Conservation (phyloP, 2,113 vertebrate genomes). For the Gadus chalcogrammus region DNA sequence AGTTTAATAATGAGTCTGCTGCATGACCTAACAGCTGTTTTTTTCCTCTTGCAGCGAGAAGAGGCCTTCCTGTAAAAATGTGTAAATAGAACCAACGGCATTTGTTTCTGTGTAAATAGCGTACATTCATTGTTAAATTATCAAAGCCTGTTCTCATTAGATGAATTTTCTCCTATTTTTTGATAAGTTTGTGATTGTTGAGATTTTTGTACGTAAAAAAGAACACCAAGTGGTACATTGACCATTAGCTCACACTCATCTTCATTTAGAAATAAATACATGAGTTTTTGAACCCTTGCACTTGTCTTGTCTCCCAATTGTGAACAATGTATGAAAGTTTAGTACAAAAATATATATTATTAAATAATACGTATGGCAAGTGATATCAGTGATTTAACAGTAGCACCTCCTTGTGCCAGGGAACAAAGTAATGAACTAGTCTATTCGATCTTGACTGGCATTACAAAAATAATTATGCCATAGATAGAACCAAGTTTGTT, state of each 20-base stretch:
- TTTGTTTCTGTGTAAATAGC: constrained; percentile 36
- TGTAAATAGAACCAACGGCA: constrained; percentile 69
- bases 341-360: too few species aligned
- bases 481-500: too few species aligned
- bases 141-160: background rate
- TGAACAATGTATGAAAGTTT: too few species aligned
- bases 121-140: constrained; percentile 25
- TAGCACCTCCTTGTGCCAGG: too few species aligned
- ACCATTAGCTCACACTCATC: constrained; percentile 7
- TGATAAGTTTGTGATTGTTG: too few species aligned
- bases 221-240: constrained; percentile 21
- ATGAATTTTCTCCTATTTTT: constrained; percentile 1
- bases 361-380: too few species aligned
- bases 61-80: constrained; percentile 58
- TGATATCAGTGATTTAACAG: too few species aligned
- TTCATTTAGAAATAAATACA: constrained; percentile 41
- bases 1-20: background rate
- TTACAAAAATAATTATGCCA: too few species aligned
- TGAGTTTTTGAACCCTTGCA: background rate
- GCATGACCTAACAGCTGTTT: background rate
- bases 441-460: too few species aligned
- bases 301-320: too few species aligned
- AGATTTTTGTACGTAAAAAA: too few species aligned
- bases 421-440: too few species aligned
- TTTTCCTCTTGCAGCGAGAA: constrained; percentile 34